Evolutionary conservation across 2,797 vertebrate genomes (phyloP).

Genomic region (Clamator glandarius): DNA sequence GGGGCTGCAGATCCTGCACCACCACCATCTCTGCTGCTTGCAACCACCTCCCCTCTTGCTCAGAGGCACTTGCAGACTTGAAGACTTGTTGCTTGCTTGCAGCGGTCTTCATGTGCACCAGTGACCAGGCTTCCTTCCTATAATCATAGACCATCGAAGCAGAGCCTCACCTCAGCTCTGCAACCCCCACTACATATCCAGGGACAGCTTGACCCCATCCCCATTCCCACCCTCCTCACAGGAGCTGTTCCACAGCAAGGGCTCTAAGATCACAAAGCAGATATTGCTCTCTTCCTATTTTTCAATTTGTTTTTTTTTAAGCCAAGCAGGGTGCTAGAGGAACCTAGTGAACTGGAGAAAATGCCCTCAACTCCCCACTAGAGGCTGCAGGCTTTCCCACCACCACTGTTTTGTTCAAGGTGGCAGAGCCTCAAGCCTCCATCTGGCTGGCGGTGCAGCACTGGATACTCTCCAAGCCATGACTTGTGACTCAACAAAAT

Average conservation of each 20-base stretch:
- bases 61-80: neutral
- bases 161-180: neutral
- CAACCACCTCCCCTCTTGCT: neutral
- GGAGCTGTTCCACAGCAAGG: neutral
- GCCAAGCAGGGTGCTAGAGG: neutral
- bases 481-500: slow-evolving; percentile 8
- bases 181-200: neutral
- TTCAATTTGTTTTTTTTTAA: neutral
- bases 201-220: neutral
- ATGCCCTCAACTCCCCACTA: neutral
- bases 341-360: neutral
- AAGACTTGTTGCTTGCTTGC: neutral
- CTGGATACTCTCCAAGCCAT: neutral
- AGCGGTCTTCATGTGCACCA: neutral
- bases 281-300: rapidly evolving
- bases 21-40: neutral
- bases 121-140: neutral
- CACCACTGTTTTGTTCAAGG: neutral
- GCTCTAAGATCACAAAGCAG: neutral
- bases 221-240: neutral
- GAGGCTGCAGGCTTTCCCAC: neutral
- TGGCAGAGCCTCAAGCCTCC: neutral
- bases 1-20: neutral
- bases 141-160: neutral
- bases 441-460: neutral